Percentiles rank a stretch among this genome's conserved stretches.
Evolutionary conservation across 2,888 invertebrate genomes (phyloP).

Genomic region (Pterobdella sp.): DNA sequence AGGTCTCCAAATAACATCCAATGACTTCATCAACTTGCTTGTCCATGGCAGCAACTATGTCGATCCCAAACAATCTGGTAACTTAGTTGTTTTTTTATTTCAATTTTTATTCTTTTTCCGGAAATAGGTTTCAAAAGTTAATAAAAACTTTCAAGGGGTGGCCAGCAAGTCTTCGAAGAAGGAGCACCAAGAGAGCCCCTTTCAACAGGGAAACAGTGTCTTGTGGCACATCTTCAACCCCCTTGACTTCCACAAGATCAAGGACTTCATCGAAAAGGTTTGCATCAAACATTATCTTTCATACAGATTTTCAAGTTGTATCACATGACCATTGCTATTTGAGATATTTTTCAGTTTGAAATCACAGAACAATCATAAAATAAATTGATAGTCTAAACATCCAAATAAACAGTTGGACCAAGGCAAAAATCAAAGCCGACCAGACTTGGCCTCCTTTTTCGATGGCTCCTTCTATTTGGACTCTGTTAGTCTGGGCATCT

Average conservation of each 20-base stretch:
- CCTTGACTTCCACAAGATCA: not conserved
- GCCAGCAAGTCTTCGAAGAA: not conserved
- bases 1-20: not conserved
- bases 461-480: constrained; percentile 17
- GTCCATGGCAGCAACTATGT: not conserved
- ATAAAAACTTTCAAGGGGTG: not conserved
- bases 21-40: constrained; percentile 9
- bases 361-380: not conserved
- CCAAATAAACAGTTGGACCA: too few species aligned
- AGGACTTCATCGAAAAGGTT: not conserved
- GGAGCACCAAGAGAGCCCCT: not conserved
- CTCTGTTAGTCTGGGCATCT: not conserved
- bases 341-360: not conserved
- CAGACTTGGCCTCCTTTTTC: not conserved
- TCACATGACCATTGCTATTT: not conserved
- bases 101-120: not conserved
- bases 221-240: constrained; percentile 15
- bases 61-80: not conserved
- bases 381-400: too few species aligned
- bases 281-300: not conserved
- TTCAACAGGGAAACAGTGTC: not conserved
- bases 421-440: not conserved
- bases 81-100: not conserved
- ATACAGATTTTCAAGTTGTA: not conserved
- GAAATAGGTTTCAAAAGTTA: not conserved